These are phyloP conservation scores for Anodontia alba DNA, from an alignment of 2,888 invertebrate species.

Conservation along the genomic window DNA sequence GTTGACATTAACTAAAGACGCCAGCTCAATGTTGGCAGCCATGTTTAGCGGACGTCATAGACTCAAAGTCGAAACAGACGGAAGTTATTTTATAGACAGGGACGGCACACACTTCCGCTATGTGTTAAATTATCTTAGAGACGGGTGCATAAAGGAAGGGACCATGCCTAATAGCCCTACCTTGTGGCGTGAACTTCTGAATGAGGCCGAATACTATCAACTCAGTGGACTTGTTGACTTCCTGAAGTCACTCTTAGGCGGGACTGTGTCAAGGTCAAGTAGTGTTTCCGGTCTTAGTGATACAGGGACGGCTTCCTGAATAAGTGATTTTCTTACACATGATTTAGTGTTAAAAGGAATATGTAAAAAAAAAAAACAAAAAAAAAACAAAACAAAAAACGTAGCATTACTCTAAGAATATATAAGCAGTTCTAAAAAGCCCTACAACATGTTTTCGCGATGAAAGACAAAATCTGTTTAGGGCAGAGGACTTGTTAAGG, in stretches of 20 bases:
- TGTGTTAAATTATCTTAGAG: constrained; percentile 78
- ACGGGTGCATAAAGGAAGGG: constrained; percentile 79
- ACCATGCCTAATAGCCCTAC: constrained; percentile 76
- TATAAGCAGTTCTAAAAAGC: too few relatives aligned
- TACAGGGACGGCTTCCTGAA: background rate
- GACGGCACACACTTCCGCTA: constrained; percentile 80
- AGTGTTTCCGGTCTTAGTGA: constrained; percentile 31
- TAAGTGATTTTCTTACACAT: too few relatives aligned
- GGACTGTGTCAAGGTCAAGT: constrained; percentile 49
- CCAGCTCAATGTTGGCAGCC: constrained; percentile 78
- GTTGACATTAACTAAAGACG: constrained; percentile 76
- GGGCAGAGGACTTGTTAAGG: too few relatives aligned
- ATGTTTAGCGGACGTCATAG: constrained; percentile 81
- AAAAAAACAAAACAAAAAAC: too few relatives aligned
- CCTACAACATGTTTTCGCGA: too few relatives aligned
- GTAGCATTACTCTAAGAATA: too few relatives aligned
- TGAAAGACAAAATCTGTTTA: too few relatives aligned
- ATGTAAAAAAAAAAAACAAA: too few relatives aligned
- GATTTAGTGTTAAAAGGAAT: too few relatives aligned
- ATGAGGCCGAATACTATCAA: constrained; percentile 80
- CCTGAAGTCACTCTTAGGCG: constrained; percentile 62
- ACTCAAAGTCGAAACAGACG: constrained; percentile 76
- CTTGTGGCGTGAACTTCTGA: constrained; percentile 75
- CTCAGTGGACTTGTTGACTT: constrained; percentile 74
- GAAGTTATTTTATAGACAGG: constrained; percentile 81